Percentiles rank a stretch among this genome's conserved stretches.
phyloP scores from a whole-genome alignment of 2,797 vertebrate species.

The Falco novaeseelandiae region DNA sequence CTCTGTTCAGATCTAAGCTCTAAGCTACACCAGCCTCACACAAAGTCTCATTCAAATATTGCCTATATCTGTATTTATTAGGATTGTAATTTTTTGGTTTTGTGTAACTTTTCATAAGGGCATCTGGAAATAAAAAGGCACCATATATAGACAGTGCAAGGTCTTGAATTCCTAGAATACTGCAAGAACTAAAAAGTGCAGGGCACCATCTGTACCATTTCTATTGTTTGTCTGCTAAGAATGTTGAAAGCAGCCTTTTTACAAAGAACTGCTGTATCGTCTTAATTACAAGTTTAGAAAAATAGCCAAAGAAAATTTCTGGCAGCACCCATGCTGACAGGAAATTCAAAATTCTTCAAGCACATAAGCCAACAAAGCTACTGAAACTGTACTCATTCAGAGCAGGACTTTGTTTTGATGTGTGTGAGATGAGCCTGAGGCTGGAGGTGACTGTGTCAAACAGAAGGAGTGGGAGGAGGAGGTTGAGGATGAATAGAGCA shows the following conservation, averaged over 20 bases:
- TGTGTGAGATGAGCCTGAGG: conserved; percentile 1
- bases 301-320: not conserved
- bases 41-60: not conserved
- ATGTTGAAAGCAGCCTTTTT: conserved; percentile 23
- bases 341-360: not conserved
- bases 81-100: not conserved
- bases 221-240: conserved; percentile 10
- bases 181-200: not conserved
- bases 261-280: not conserved
- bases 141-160: not conserved
- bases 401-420: conserved; percentile 3
- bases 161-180: conserved; percentile 1
- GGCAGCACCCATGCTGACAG: not conserved
- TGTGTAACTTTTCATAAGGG: not conserved
- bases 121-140: not conserved
- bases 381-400: not conserved
- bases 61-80: not conserved
- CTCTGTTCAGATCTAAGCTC: not conserved
- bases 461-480: not conserved
- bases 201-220: not conserved
- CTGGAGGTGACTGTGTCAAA: not conserved
- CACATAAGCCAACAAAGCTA: not conserved
- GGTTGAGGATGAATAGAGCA: not conserved
- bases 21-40: not conserved
- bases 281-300: conserved; percentile 10